A percentile compares a stretch with the other conserved stretches of the same genome.
Conservation (phyloP, 2,113 vertebrate species). For the Triplophysa dalaica region DNA sequence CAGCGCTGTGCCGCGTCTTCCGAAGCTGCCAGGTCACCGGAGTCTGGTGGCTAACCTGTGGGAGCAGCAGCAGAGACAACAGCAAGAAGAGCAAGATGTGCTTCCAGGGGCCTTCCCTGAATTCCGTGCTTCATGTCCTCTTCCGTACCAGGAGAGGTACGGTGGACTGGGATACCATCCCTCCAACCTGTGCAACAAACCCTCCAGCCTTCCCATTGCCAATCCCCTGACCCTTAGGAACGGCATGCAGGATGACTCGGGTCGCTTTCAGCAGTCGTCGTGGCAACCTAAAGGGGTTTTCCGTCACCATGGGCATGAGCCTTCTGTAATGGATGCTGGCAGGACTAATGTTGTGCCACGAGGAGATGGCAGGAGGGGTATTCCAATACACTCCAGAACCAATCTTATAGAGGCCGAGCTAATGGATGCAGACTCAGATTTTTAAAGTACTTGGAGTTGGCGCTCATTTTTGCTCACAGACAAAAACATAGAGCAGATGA, state of each 20-base stretch:
- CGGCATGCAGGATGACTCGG: conserved; percentile 58
- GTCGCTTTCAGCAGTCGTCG: conserved; percentile 48
- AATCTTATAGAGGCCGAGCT: conserved; percentile 91
- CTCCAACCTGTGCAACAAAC: conserved; percentile 48
- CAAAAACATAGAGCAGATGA: conserved; percentile 47
- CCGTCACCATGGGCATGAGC: conserved; percentile 30
- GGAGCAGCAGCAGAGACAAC: conserved; percentile 58
- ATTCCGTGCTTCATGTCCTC: conserved; percentile 52
- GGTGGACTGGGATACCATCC: conserved; percentile 47
- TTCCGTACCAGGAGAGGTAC: conserved; percentile 58
- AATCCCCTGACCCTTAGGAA: conserved; percentile 73
- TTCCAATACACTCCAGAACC: conserved; percentile 88
- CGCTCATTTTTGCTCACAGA: conserved; percentile 27
- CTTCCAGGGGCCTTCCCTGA: conserved; percentile 72
- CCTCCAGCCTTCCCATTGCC: conserved; percentile 63
- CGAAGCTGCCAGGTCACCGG: conserved; percentile 81
- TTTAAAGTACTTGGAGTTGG: conserved; percentile 65
- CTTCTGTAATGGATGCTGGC: conserved; percentile 49
- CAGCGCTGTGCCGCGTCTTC: conserved; percentile 83
- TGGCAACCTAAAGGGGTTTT: conserved; percentile 63
- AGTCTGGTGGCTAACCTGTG: conserved; percentile 78
- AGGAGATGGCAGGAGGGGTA: conserved; percentile 72
- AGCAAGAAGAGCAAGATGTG: conserved; percentile 68
- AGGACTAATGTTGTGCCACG: conserved; percentile 60
- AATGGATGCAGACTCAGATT: conserved; percentile 89